These are phyloP conservation scores for Channa maculata DNA, from an alignment of 2,113 vertebrate species.

Conservation along the genomic window DNA sequence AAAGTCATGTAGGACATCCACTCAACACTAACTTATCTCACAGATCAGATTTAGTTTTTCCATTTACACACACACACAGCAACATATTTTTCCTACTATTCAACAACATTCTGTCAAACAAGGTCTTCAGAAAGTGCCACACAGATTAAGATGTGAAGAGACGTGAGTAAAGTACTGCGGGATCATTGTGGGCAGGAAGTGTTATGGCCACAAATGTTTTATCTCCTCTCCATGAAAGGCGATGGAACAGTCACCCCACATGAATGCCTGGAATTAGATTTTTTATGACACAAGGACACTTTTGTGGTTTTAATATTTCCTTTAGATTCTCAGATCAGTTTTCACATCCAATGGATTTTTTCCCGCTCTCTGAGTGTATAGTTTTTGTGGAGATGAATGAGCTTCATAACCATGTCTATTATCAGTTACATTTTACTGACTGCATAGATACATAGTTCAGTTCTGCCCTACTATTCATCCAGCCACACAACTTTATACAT, in stretches of 20 bases:
- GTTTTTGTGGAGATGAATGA: slow-evolving; percentile 10
- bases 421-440: too few relatives aligned
- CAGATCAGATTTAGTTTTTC: neutral
- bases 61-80: neutral
- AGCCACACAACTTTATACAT: too few relatives aligned
- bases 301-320: slow-evolving; percentile 36
- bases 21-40: neutral
- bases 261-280: slow-evolving; percentile 5
- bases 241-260: slow-evolving; percentile 1
- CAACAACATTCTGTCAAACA: neutral
- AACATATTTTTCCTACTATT: neutral
- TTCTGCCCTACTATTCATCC: too few relatives aligned
- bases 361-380: neutral
- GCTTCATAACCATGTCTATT: neutral
- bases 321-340: neutral
- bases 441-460: too few relatives aligned
- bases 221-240: slow-evolving; percentile 16
- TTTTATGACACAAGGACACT: slow-evolving; percentile 32
- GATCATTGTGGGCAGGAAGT: slow-evolving; percentile 23
- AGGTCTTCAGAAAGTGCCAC: neutral
- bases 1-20: slow-evolving; percentile 7
- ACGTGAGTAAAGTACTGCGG: neutral
- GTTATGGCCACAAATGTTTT: slow-evolving; percentile 11
- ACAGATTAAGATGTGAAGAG: neutral
- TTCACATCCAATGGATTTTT: neutral